Conservation (phyloP, 1,140 invertebrate genomes). For the Artemia franciscana region DNA sequence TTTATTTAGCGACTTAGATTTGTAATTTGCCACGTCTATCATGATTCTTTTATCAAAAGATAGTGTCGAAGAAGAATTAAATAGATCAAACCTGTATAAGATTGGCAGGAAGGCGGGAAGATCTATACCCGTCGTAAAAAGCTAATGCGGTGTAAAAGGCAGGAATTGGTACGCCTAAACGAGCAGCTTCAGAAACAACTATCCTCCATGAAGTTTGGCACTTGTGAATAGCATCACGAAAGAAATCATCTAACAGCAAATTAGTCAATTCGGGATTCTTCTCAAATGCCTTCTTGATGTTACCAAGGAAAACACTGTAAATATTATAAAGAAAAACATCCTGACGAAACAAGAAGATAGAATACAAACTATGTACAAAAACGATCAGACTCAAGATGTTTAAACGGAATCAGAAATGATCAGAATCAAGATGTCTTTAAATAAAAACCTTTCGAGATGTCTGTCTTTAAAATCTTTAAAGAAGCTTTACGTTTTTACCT, state of each 20-base stretch:
- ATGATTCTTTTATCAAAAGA: not conserved
- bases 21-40: too few species aligned
- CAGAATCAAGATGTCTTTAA: too few species aligned
- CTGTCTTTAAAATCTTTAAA: too few species aligned
- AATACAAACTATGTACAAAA: too few species aligned
- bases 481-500: too few species aligned
- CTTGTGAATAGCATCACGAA: slow-evolving; percentile 52
- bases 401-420: too few species aligned
- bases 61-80: too few species aligned
- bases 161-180: slow-evolving; percentile 64
- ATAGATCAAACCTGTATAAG: slow-evolving; percentile 42
- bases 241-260: slow-evolving; percentile 85
- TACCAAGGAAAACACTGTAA: slow-evolving; percentile 69
- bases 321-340: too few species aligned
- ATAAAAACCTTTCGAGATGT: too few species aligned
- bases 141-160: slow-evolving; percentile 75
- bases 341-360: too few species aligned
- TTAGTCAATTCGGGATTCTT: slow-evolving; percentile 71
- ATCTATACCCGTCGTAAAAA: slow-evolving; percentile 90
- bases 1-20: too few species aligned
- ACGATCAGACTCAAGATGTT: too few species aligned
- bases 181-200: slow-evolving; percentile 29
- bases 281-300: slow-evolving; percentile 89
- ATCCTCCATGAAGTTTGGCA: slow-evolving; percentile 48
- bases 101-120: slow-evolving; percentile 60